Percentiles rank a stretch among this genome's conserved stretches.
phyloP scores from a whole-genome alignment of 1,140 invertebrate genomes.

The Tetramorium parvispinum region DNA sequence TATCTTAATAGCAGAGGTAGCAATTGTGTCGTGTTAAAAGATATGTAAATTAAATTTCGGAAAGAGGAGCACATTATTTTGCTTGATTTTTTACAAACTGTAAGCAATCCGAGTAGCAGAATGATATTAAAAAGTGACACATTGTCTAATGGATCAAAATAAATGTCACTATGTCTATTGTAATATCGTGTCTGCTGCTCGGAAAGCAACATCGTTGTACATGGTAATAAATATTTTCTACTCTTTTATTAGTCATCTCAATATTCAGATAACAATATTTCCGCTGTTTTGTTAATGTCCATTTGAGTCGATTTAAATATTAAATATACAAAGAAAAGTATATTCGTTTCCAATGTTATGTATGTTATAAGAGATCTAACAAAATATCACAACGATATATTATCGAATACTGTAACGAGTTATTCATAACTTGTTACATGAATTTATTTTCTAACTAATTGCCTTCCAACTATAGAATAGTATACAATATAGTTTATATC shows the following conservation, averaged over 20 bases:
- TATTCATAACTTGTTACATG: neutral
- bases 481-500: neutral
- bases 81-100: neutral
- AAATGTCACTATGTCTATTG: too few species aligned
- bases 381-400: neutral
- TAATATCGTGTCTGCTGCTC: too few species aligned
- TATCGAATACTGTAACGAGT: neutral
- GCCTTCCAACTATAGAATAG: neutral
- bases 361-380: neutral
- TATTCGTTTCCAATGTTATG: neutral
- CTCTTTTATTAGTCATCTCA: neutral
- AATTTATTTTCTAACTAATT: slow-evolving; percentile 21
- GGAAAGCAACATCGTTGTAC: neutral
- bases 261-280: slow-evolving; percentile 6
- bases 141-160: too few species aligned
- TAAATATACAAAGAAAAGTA: neutral
- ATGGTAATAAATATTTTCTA: neutral
- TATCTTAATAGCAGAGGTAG: neutral
- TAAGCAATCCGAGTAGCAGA: neutral
- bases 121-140: too few species aligned
- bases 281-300: neutral
- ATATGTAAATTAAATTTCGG: neutral
- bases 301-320: neutral
- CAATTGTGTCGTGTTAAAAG: slow-evolving; percentile 20
- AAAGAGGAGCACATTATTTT: neutral